Conservation (phyloP, 2,888 invertebrate genomes). For the Urechis unicinctus region DNA sequence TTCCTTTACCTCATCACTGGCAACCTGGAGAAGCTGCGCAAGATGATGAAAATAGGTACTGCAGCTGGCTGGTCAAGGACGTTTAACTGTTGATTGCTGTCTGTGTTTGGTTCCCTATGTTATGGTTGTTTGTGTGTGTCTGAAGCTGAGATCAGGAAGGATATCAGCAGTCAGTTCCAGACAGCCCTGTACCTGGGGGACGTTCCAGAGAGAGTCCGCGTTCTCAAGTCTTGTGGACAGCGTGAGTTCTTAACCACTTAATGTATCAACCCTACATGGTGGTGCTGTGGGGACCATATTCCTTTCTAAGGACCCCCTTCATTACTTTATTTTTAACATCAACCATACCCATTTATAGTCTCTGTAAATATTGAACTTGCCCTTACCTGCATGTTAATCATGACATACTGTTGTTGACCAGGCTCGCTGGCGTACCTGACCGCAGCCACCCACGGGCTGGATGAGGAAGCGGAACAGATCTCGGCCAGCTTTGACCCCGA, state of each 20-base stretch:
- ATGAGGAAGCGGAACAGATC: constrained; percentile 71
- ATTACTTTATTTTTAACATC: background rate
- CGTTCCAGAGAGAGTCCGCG: constrained; percentile 75
- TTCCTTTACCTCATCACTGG: constrained; percentile 98
- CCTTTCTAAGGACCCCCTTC: background rate
- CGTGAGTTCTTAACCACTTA: constrained; percentile 38
- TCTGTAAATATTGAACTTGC: background rate
- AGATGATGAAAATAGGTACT: constrained; percentile 89
- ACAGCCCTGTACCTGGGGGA: constrained; percentile 89
- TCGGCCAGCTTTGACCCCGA: constrained; percentile 61
- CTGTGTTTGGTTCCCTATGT: background rate
- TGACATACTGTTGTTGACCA: constrained; percentile 22
- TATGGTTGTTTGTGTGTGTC: too few species aligned
- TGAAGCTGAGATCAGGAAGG: constrained; percentile 89
- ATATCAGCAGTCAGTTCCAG: constrained; percentile 93
- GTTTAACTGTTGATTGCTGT: background rate
- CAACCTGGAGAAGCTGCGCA: constrained; percentile 90
- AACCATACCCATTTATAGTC: too few species aligned
- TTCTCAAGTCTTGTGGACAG: constrained; percentile 47
- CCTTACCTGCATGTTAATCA: background rate
- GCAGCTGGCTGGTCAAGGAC: background rate
- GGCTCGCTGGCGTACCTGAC: constrained; percentile 81
- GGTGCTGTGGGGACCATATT: too few species aligned
- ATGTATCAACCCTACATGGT: background rate
- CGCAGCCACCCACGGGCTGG: constrained; percentile 83